Percentiles rank a stretch among this genome's conserved stretches.
phyloP scores from a whole-genome alignment of 2,797 vertebrate genomes.

The Phataginus tetradactyla region DNA sequence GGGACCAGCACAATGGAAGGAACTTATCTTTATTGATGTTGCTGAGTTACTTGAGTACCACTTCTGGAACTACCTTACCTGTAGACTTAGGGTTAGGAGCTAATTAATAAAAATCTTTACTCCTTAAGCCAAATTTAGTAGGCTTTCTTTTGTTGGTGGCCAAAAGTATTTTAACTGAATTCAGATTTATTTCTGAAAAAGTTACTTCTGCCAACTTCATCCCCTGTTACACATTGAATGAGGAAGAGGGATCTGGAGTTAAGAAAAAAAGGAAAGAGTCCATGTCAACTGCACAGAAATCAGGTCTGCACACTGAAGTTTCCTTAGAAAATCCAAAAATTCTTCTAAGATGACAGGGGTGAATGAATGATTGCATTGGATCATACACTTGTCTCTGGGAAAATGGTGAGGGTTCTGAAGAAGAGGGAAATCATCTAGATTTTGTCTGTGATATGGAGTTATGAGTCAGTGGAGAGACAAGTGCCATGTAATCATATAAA shows the following conservation, averaged over 20 bases:
- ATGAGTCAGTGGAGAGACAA: neutral
- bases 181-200: neutral
- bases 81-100: neutral
- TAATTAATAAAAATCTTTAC: neutral
- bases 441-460: neutral
- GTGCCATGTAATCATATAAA: neutral
- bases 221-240: neutral
- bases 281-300: no score
- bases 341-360: neutral
- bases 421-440: neutral
- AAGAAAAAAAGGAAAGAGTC: neutral
- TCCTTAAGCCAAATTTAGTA: neutral
- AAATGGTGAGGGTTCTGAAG: neutral
- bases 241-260: neutral
- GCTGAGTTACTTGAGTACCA: neutral
- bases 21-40: neutral
- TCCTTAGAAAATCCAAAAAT: neutral
- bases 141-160: neutral
- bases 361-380: neutral
- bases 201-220: neutral
- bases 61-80: neutral
- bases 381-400: neutral
- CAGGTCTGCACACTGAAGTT: neutral
- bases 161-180: neutral
- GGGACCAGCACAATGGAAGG: neutral